Evolutionary conservation across 2,113 vertebrate species (phyloP).

Genomic region (Choloepus hoffmanni): DNA sequence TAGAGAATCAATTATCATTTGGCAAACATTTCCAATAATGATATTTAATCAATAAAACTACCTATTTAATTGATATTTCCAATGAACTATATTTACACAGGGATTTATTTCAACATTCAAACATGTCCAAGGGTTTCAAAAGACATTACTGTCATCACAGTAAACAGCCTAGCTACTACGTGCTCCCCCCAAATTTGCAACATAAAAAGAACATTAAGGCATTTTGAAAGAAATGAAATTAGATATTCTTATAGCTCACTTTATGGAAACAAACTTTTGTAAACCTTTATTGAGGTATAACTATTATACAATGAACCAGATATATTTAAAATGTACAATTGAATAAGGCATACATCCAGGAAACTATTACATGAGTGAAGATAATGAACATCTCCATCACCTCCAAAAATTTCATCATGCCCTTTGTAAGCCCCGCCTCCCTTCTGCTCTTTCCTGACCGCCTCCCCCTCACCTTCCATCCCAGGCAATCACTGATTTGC

Average conservation of each 20-base stretch:
- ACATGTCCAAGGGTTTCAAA: neutral
- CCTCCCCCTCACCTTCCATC: neutral
- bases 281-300: too few relatives aligned
- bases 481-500: too few relatives aligned
- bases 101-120: neutral
- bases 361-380: neutral
- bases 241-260: neutral
- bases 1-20: constrained; percentile 40
- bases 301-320: too few relatives aligned
- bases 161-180: neutral
- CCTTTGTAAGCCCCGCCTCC: neutral
- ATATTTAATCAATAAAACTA: neutral
- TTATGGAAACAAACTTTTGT: neutral
- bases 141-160: neutral
- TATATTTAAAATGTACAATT: too few relatives aligned
- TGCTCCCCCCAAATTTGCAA: neutral
- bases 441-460: neutral
- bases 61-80: neutral
- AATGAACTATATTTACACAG: neutral
- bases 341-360: neutral
- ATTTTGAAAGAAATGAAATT: constrained; percentile 25
- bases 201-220: neutral
- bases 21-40: constrained; percentile 21
- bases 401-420: too few relatives aligned
- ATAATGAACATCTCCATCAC: neutral